Conservation (phyloP, 2,888 invertebrate species). For the Stenodema calcarata region DNA sequence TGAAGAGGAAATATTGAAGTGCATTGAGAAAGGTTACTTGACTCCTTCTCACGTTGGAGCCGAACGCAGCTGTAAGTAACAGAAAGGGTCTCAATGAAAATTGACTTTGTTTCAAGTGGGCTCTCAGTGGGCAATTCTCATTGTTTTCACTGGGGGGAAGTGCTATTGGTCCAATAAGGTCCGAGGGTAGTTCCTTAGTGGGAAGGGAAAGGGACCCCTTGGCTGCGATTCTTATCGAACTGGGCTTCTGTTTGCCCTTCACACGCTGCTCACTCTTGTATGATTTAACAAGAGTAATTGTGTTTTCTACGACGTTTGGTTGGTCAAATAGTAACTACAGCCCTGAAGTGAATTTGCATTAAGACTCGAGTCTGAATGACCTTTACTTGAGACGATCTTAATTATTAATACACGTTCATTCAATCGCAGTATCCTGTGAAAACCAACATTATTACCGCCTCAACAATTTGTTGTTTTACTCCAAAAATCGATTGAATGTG, state of each 20-base stretch:
- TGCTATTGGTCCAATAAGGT: slow-evolving; percentile 14
- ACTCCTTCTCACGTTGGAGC: slow-evolving; percentile 15
- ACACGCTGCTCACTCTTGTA: not conserved
- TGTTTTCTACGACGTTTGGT: too few species aligned
- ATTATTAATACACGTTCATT: too few species aligned
- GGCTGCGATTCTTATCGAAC: slow-evolving; percentile 5
- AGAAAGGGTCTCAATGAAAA: not conserved
- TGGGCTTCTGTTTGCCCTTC: not conserved
- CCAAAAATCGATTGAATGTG: too few species aligned
- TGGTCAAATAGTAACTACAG: too few species aligned
- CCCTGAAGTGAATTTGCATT: too few species aligned
- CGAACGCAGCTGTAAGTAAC: not conserved
- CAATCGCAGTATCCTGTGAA: too few species aligned
- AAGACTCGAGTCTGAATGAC: too few species aligned
- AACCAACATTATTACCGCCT: too few species aligned
- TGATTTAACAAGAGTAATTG: not conserved
- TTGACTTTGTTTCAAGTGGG: slow-evolving; percentile 34
- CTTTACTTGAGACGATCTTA: too few species aligned
- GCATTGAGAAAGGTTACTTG: slow-evolving; percentile 24
- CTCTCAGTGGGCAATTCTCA: not conserved
- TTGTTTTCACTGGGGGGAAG: not conserved
- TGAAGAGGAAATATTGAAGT: slow-evolving; percentile 28
- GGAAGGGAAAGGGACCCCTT: not conserved
- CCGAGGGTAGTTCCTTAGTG: not conserved
- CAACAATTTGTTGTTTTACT: too few species aligned